Evolutionary conservation across 2,113 vertebrate genomes (phyloP).

Genomic region (Periophthalmus modestus): DNA sequence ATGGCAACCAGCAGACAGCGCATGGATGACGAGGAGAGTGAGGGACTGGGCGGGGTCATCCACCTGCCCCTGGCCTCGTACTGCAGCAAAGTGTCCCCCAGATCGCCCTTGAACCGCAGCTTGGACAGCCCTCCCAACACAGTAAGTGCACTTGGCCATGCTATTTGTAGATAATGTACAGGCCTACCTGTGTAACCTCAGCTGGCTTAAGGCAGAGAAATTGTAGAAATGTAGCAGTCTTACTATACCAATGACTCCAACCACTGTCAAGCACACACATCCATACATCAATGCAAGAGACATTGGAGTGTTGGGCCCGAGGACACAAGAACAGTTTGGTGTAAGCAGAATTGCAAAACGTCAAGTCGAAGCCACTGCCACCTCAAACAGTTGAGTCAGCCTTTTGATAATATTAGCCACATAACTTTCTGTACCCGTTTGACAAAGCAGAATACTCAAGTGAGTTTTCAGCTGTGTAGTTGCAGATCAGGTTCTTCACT

Average conservation of each 20-base stretch:
- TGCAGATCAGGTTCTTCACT: neutral
- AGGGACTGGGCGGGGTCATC: constrained; percentile 91
- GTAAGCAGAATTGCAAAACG: too few relatives aligned
- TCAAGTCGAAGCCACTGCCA: neutral
- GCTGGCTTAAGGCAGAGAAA: neutral
- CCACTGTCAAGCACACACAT: too few relatives aligned
- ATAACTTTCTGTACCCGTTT: neutral
- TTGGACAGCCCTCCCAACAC: constrained; percentile 91
- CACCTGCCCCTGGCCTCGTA: constrained; percentile 98
- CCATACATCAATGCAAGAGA: too few relatives aligned
- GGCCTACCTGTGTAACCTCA: neutral
- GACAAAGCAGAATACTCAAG: neutral
- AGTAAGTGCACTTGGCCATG: constrained; percentile 34
- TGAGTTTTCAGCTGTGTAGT: constrained; percentile 1
- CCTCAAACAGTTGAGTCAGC: neutral
- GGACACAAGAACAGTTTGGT: neutral
- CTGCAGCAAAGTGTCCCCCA: constrained; percentile 90
- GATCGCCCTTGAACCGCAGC: constrained; percentile 83
- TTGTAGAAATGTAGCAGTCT: neutral
- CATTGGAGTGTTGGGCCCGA: neutral
- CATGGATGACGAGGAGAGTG: constrained; percentile 96
- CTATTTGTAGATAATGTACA: neutral
- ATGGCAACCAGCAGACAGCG: constrained; percentile 99
- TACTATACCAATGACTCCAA: too few relatives aligned
- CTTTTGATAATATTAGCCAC: neutral